phyloP scores from a whole-genome alignment of 2,888 invertebrate species.

The Lobophora halterata region DNA sequence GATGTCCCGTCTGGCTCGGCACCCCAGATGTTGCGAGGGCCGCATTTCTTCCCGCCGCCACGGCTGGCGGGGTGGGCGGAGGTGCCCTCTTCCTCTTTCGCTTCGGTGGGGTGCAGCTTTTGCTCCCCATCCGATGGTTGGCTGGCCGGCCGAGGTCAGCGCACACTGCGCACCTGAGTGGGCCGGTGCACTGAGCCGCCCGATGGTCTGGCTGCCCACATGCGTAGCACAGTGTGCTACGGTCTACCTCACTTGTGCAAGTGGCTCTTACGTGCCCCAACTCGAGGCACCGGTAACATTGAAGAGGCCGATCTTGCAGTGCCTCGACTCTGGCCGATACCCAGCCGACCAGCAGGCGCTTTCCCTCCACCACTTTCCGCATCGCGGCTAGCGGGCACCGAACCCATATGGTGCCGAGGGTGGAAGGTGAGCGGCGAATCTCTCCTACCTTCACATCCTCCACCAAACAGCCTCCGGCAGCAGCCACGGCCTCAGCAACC shows the following conservation, averaged over 20 bases:
- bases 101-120: not conserved
- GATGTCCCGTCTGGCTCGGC: not conserved
- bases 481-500: too few species aligned
- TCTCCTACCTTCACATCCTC: not conserved
- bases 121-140: not conserved
- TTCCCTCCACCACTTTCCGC: not conserved
- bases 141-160: too few species aligned
- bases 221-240: too few species aligned
- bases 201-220: too few species aligned
- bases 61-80: too few species aligned
- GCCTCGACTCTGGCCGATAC: too few species aligned
- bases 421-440: not conserved
- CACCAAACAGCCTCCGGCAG: too few species aligned
- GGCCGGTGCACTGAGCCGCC: too few species aligned
- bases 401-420: not conserved
- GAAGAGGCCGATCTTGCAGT: too few species aligned
- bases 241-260: not conserved
- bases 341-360: too few species aligned
- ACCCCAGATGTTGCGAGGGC: not conserved
- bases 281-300: conserved; percentile 3
- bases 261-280: not conserved
- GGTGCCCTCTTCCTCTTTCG: not conserved
- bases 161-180: too few species aligned
- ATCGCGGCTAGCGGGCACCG: not conserved
- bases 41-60: not conserved